Conservation (phyloP, 2,888 invertebrate genomes). For the Zygaena filipendulae region DNA sequence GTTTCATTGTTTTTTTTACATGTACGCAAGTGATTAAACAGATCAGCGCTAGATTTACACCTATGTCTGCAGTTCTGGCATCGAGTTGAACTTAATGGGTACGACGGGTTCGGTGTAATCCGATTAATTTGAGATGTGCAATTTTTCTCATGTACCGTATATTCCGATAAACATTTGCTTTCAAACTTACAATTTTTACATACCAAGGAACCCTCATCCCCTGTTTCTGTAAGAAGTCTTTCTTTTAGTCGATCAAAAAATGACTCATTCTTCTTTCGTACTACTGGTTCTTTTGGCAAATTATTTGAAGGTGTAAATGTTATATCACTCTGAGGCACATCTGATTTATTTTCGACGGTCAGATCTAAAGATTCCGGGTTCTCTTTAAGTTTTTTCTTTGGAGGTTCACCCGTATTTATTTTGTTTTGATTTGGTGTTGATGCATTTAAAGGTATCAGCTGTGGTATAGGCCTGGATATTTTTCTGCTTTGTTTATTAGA, state of each 20-base stretch:
- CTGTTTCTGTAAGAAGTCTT: conserved; percentile 73
- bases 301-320: conserved; percentile 33
- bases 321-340: conserved; percentile 35
- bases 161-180: conserved; percentile 84
- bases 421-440: conserved; percentile 53
- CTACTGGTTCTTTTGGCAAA: conserved; percentile 32
- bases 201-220: conserved; percentile 72
- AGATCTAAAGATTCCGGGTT: conserved; percentile 19
- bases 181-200: conserved; percentile 79
- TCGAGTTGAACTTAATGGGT: conserved; percentile 74
- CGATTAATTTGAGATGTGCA: conserved; percentile 66
- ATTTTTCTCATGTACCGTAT: conserved; percentile 80
- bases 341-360: conserved; percentile 22
- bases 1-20: conserved; percentile 66
- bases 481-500: conserved; percentile 39
- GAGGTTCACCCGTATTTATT: conserved; percentile 44
- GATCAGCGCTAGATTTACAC: conserved; percentile 85
- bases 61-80: conserved; percentile 89
- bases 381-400: conserved; percentile 50
- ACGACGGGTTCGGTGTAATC: conserved; percentile 38
- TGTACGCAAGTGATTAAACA: conserved; percentile 78
- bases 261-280: conserved; percentile 75
- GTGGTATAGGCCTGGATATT: conserved; percentile 75
- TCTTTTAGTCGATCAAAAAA: conserved; percentile 87
- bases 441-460: conserved; percentile 76